Conservation (phyloP, 2,888 invertebrate genomes). For the Apamea sordens region DNA sequence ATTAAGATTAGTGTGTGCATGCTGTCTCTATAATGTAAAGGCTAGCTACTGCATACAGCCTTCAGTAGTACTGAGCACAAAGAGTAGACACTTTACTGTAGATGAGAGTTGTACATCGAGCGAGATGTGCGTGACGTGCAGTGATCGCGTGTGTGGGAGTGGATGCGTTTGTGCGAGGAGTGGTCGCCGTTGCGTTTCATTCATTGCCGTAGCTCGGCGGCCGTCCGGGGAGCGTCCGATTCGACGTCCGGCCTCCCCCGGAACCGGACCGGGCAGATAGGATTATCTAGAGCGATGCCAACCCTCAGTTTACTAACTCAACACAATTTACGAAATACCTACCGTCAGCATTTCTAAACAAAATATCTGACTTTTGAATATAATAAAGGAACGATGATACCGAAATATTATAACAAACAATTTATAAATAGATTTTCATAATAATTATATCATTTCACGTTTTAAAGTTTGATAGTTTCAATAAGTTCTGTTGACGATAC, state of each 20-base stretch:
- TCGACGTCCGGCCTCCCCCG: background rate
- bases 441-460: background rate
- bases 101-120: constrained; percentile 4
- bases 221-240: constrained; percentile 16
- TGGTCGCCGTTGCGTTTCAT: constrained; percentile 47
- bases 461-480: background rate
- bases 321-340: constrained; percentile 20
- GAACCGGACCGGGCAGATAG: constrained; percentile 20
- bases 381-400: background rate
- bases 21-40: background rate
- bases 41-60: background rate
- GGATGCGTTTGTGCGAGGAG: constrained; percentile 16
- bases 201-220: constrained; percentile 34
- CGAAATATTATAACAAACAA: too few species aligned
- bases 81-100: background rate
- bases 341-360: constrained; percentile 12
- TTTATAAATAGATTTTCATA: background rate
- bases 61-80: background rate
- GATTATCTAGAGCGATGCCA: constrained; percentile 55
- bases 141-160: background rate
- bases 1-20: too few species aligned
- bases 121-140: constrained; percentile 28
- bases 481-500: background rate
- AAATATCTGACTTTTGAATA: background rate
- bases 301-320: constrained; percentile 21